These are phyloP conservation scores for Anhinga rufa DNA, from an alignment of 2,113 vertebrate species.

Conservation along the genomic window DNA sequence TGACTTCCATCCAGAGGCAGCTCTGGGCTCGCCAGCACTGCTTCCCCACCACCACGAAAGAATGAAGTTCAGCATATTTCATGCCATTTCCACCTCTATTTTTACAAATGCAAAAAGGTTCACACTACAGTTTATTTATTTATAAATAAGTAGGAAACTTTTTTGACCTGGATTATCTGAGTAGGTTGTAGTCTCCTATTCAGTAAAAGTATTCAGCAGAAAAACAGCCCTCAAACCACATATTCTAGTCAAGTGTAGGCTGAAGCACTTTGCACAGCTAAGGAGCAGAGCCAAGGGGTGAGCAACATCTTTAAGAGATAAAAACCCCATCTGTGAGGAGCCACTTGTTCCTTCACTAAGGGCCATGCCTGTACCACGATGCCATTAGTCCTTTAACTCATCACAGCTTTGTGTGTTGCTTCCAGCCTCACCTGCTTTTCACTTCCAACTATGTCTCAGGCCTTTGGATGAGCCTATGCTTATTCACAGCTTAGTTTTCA, in stretches of 20 bases:
- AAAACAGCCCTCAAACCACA: background rate
- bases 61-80: background rate
- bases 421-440: background rate
- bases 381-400: background rate
- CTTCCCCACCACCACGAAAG: background rate
- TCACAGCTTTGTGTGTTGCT: background rate
- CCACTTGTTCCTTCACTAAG: background rate
- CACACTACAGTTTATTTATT: background rate
- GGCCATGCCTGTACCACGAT: fast-evolving
- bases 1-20: background rate
- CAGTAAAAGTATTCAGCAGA: background rate
- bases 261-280: background rate
- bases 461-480: background rate
- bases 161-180: background rate
- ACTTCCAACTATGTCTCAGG: background rate
- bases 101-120: background rate
- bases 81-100: background rate
- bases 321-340: background rate
- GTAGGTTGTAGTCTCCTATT: background rate
- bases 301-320: background rate
- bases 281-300: background rate
- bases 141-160: background rate
- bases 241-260: background rate
- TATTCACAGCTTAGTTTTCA: constrained; percentile 10
- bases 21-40: background rate